A percentile compares a stretch with the other conserved stretches of the same genome.
Conservation (phyloP, 2,797 vertebrate genomes). For the Meriones psammophilus region DNA sequence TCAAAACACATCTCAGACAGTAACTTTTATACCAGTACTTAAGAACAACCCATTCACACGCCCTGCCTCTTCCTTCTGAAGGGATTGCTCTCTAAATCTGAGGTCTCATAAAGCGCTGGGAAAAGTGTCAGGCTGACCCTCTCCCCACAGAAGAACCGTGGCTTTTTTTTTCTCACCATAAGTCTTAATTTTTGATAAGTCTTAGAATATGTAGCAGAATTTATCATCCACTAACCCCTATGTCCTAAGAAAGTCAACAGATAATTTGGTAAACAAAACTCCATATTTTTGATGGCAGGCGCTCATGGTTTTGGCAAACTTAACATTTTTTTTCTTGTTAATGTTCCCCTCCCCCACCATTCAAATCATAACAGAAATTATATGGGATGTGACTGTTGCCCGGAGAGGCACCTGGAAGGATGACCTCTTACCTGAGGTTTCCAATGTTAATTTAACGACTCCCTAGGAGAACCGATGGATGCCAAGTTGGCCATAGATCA, state of each 20-base stretch:
- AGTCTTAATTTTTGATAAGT: not conserved
- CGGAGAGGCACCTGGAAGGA: not conserved
- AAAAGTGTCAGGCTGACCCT: conserved; percentile 18
- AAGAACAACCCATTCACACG: not conserved
- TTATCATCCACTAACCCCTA: not conserved
- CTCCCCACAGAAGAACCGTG: not conserved
- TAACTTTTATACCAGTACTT: not conserved
- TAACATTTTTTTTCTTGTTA: conserved; percentile 17
- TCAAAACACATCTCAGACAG: conserved; percentile 25
- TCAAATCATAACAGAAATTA: conserved; percentile 46
- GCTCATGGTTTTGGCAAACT: conserved; percentile 22
- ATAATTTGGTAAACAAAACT: conserved; percentile 24
- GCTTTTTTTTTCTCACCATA: not conserved
- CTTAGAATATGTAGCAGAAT: conserved; percentile 33
- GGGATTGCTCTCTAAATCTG: not conserved
- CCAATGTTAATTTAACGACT: not conserved
- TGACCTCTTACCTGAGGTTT: conserved; percentile 1
- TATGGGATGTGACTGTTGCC: not conserved
- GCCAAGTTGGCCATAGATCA: not conserved
- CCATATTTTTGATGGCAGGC: not conserved
- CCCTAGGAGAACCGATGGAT: not conserved
- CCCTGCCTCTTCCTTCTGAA: conserved; percentile 33
- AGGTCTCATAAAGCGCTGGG: not conserved
- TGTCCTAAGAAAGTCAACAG: conserved; percentile 34
- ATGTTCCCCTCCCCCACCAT: not conserved